Conservation (phyloP, 2,797 vertebrate species). For the Acestrorhynchus altus region DNA sequence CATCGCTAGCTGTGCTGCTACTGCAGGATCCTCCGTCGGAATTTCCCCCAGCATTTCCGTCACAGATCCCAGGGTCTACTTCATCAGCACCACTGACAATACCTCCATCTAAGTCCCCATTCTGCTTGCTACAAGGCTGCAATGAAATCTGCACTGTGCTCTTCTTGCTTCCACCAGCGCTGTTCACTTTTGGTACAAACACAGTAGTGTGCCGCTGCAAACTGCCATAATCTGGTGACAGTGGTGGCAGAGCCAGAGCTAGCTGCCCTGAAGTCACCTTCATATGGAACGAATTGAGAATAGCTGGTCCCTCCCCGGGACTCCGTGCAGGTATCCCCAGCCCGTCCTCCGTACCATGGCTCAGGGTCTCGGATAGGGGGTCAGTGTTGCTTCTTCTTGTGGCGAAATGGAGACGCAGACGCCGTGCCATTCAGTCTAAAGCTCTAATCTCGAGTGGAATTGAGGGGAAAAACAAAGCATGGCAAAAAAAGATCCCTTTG, state of each 20-base stretch:
- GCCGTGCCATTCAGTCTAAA: constrained; percentile 90
- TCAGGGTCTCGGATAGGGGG: constrained; percentile 85
- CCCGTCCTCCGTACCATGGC: constrained; percentile 79
- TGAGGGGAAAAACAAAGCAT: constrained; percentile 73
- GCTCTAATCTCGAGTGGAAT: constrained; percentile 80
- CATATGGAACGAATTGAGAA: constrained; percentile 78
- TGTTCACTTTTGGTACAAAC: constrained; percentile 79
- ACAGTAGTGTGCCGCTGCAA: constrained; percentile 76
- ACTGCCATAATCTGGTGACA: constrained; percentile 76
- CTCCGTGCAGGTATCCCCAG: constrained; percentile 69
- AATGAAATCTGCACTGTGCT: constrained; percentile 90
- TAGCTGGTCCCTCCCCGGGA: constrained; percentile 73
- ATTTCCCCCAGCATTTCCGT: constrained; percentile 61
- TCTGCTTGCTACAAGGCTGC: constrained; percentile 78
- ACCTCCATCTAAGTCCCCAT: constrained; percentile 67
- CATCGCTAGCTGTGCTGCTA: constrained; percentile 79
- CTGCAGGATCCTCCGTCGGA: constrained; percentile 73
- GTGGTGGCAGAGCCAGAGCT: constrained; percentile 67
- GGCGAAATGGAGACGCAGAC: constrained; percentile 92
- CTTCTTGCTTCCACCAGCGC: constrained; percentile 75
- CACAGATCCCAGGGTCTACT: constrained; percentile 63
- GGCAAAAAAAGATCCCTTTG: constrained; percentile 64
- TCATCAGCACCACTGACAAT: constrained; percentile 70
- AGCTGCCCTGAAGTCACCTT: constrained; percentile 81
- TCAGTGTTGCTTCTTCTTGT: constrained; percentile 92